Conservation (phyloP, 2,797 vertebrate species). For the Anguilla pacifica region DNA sequence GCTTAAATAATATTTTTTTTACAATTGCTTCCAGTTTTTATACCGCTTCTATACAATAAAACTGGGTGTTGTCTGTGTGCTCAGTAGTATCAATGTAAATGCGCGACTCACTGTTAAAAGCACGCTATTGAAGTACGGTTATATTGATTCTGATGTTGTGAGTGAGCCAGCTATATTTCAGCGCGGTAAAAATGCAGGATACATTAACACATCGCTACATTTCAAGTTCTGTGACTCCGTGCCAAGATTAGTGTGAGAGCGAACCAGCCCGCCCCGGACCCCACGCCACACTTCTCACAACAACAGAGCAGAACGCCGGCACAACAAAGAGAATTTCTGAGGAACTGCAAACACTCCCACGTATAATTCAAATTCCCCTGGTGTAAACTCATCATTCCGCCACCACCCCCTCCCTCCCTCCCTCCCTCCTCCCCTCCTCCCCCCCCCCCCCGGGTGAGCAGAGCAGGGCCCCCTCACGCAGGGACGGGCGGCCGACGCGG, state of each 20-base stretch:
- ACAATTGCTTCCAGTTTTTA: background rate
- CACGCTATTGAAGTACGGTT: background rate
- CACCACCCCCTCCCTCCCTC: constrained; percentile 30
- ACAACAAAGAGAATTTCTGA: constrained; percentile 15
- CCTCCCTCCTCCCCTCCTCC: background rate
- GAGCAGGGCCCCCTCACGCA: constrained; percentile 38
- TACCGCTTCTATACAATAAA: background rate
- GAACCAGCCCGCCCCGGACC: background rate
- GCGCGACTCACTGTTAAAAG: background rate
- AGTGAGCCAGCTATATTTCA: background rate
- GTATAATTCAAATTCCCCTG: constrained; percentile 39
- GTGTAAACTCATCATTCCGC: constrained; percentile 28
- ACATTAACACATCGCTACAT: background rate
- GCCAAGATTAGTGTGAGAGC: background rate
- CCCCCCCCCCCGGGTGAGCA: constrained; percentile 24
- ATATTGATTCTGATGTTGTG: background rate
- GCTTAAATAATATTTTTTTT: background rate
- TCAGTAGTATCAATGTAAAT: background rate
- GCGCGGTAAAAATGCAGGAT: background rate
- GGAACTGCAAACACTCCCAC: constrained; percentile 21
- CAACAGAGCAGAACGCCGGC: background rate
- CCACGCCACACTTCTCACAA: background rate
- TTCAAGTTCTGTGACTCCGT: background rate
- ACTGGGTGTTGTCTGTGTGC: background rate
- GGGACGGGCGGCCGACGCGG: background rate